Evolutionary conservation across 2,113 vertebrate species (phyloP).

Genomic region (Thryonomys swinderianus): DNA sequence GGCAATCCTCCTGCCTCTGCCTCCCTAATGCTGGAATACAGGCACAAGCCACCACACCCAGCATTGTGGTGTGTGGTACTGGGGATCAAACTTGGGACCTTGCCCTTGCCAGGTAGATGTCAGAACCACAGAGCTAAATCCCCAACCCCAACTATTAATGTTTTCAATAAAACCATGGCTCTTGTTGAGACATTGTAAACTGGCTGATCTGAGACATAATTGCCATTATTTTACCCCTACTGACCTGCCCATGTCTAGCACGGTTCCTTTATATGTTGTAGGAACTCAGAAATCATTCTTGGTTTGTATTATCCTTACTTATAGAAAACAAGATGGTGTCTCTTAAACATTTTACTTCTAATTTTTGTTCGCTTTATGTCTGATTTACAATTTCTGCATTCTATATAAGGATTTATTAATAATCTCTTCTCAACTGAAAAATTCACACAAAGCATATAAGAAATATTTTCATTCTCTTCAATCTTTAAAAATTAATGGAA

Average conservation of each 20-base stretch:
- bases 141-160: too few species aligned
- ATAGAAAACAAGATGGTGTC: background rate
- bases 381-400: constrained; percentile 47
- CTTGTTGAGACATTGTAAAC: constrained; percentile 37
- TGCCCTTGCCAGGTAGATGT: too few species aligned
- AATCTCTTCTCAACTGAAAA: constrained; percentile 3
- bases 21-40: too few species aligned
- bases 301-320: background rate
- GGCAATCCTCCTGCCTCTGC: too few species aligned
- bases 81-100: too few species aligned
- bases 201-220: background rate
- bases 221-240: background rate
- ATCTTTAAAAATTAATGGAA: background rate
- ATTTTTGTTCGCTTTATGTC: background rate
- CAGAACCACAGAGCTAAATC: too few species aligned
- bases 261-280: background rate
- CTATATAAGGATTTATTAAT: background rate
- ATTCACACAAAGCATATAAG: background rate
- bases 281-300: background rate
- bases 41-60: too few species aligned
- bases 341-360: background rate
- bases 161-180: background rate
- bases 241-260: background rate
- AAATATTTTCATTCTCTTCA: background rate
- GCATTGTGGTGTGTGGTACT: too few species aligned